These are phyloP conservation scores for Liparis tanakae DNA, from an alignment of 2,797 vertebrate species.

Conservation along the genomic window DNA sequence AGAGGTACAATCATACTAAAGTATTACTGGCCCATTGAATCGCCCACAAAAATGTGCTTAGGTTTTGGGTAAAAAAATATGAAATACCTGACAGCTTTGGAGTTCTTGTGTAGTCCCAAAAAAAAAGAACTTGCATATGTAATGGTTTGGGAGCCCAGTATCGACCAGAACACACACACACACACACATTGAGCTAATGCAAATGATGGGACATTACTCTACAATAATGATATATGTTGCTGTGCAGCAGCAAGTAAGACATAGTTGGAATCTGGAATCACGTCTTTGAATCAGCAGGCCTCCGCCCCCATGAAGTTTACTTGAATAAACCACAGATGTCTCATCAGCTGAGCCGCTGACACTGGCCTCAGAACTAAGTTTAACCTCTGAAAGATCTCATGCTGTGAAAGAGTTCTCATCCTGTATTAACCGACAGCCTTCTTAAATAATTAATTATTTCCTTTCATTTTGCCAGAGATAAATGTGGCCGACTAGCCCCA, in stretches of 20 bases:
- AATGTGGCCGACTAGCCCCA: not conserved
- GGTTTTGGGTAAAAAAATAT: conserved; percentile 3
- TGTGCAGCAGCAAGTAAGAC: not conserved
- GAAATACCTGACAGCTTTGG: conserved; percentile 1
- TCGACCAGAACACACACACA: conserved; percentile 23
- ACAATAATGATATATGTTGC: too few species aligned
- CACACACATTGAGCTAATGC: conserved; percentile 30
- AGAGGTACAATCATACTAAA: not conserved
- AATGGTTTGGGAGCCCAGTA: not conserved
- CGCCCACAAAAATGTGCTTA: not conserved
- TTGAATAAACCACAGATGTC: conserved; percentile 13
- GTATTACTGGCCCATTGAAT: not conserved
- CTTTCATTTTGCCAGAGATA: conserved; percentile 13
- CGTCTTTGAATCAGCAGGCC: conserved; percentile 9
- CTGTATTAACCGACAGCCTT: not conserved
- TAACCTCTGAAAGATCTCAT: conserved; percentile 2
- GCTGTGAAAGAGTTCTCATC: conserved; percentile 1
- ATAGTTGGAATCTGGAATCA: not conserved
- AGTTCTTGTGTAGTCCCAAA: not conserved
- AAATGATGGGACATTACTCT: not conserved
- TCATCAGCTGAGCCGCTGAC: not conserved
- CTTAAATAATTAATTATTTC: conserved; percentile 11
- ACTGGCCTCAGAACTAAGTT: not conserved
- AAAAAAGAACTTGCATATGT: conserved; percentile 10
- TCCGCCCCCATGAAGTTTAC: conserved; percentile 1